Conservation (phyloP, 2,888 invertebrate genomes). For the Lymantria dispar region DNA sequence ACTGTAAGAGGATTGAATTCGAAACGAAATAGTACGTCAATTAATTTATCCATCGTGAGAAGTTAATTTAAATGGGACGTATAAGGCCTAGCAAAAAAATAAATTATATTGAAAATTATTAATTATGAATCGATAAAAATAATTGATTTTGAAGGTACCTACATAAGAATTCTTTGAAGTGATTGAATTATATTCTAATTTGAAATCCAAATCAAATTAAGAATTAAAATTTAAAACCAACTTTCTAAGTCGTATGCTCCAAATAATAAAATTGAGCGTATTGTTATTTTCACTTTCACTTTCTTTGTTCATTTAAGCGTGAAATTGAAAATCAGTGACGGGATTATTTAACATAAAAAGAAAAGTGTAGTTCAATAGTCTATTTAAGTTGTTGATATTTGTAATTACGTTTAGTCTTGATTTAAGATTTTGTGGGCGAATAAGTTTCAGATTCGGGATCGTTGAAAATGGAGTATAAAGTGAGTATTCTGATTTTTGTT, state of each 20-base stretch:
- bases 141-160: no score
- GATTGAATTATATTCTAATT: background rate
- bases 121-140: no score
- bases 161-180: background rate
- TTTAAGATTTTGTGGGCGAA: conserved; percentile 25
- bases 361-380: conserved; percentile 33
- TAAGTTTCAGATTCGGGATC: background rate
- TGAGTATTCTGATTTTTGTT: conserved; percentile 27
- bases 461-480: conserved; percentile 37
- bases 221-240: background rate
- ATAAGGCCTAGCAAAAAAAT: no score
- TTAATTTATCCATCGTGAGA: no score
- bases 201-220: background rate
- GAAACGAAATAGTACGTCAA: no score
- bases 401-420: conserved; percentile 41
- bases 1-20: no score
- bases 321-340: conserved; percentile 60
- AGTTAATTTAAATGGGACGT: no score
- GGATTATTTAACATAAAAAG: conserved; percentile 43
- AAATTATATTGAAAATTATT: no score
- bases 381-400: conserved; percentile 50
- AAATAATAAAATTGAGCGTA: conserved; percentile 15
- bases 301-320: conserved; percentile 57
- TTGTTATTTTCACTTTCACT: conserved; percentile 59
- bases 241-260: conserved; percentile 12